Conservation (phyloP, 2,888 invertebrate genomes). For the Drosophila pegasa region DNA sequence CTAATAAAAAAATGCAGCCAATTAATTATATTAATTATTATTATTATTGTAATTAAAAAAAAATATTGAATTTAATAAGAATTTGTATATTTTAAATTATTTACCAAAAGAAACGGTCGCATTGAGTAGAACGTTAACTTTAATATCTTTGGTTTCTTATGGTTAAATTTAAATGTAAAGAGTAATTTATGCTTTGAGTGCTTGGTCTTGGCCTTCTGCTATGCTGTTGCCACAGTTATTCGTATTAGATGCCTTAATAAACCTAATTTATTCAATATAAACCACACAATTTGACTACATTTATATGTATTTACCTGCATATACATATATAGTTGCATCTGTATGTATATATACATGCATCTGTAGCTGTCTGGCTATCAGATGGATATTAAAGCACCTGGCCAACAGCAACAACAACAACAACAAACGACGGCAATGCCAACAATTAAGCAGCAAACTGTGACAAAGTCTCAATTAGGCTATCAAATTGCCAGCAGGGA, state of each 20-base stretch:
- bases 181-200: background rate
- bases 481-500: slow-evolving; percentile 63
- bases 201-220: background rate
- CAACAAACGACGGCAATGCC: slow-evolving; percentile 20
- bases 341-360: background rate
- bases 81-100: too few relatives aligned
- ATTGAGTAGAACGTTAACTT: background rate
- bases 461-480: slow-evolving; percentile 81
- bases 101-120: too few relatives aligned
- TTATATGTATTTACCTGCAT: slow-evolving; percentile 20
- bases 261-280: slow-evolving; percentile 54
- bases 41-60: too few relatives aligned
- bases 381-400: slow-evolving; percentile 56
- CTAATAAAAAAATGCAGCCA: too few relatives aligned
- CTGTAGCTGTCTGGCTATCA: slow-evolving; percentile 29
- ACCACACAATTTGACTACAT: slow-evolving; percentile 32
- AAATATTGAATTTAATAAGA: too few relatives aligned
- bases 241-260: slow-evolving; percentile 50
- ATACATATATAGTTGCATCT: slow-evolving; percentile 9
- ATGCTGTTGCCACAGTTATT: slow-evolving; percentile 18
- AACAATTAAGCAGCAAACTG: slow-evolving; percentile 62
- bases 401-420: slow-evolving; percentile 24
- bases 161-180: background rate
- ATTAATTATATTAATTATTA: too few relatives aligned
- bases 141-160: background rate